Conservation (phyloP, 2,797 vertebrate genomes). For the Sebastes hubbsi region DNA sequence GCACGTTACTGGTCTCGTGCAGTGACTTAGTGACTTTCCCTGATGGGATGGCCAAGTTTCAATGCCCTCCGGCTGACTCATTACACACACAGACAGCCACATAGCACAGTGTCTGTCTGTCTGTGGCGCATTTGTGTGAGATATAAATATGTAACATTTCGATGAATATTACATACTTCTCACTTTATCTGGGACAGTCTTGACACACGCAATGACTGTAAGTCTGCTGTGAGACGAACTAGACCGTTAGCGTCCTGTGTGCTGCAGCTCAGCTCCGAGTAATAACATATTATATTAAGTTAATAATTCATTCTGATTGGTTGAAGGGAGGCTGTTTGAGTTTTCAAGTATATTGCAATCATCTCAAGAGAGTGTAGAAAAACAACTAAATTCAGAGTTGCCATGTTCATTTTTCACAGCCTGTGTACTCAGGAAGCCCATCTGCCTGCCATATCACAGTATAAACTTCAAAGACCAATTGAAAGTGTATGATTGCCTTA, state of each 20-base stretch:
- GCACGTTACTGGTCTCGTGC: conserved; percentile 50
- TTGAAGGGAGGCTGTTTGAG: not conserved
- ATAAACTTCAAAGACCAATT: conserved; percentile 22
- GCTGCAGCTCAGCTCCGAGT: conserved; percentile 17
- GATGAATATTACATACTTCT: conserved; percentile 71
- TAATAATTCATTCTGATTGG: not conserved
- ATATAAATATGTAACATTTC: conserved; percentile 65
- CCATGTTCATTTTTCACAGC: not conserved
- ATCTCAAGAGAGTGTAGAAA: no score
- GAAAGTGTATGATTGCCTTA: conserved; percentile 30
- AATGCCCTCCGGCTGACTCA: conserved; percentile 42
- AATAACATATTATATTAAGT: conserved; percentile 4
- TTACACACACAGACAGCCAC: conserved; percentile 11
- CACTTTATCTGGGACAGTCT: conserved; percentile 55
- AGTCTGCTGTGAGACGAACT: not conserved
- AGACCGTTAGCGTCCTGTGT: not conserved
- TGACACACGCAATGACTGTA: conserved; percentile 17
- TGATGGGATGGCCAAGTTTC: conserved; percentile 43
- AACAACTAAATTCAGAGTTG: not conserved
- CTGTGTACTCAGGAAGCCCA: not conserved
- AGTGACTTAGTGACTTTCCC: conserved; percentile 35
- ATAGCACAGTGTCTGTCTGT: conserved; percentile 13
- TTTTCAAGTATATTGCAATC: no score
- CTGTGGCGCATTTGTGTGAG: conserved; percentile 13
- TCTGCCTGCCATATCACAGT: not conserved